A percentile compares a stretch with the other conserved stretches of the same genome.
Conservation (phyloP, 2,113 vertebrate species). For the Syngnathus floridae region DNA sequence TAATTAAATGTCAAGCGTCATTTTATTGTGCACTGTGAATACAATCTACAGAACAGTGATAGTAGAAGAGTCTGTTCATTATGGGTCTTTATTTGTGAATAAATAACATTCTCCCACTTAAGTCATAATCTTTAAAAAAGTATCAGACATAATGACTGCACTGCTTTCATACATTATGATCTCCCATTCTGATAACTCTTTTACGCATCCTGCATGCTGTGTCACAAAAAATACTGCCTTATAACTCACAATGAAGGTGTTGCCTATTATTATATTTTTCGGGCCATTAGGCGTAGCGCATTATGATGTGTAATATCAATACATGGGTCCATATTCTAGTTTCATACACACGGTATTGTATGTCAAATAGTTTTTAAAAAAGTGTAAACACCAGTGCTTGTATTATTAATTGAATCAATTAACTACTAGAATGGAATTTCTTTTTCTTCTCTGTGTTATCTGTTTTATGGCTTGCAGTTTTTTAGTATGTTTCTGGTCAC, state of each 20-base stretch:
- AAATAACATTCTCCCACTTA: not conserved
- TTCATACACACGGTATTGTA: too few species aligned
- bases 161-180: not conserved
- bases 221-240: not conserved
- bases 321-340: too few species aligned
- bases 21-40: not conserved
- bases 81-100: not conserved
- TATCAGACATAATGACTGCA: not conserved
- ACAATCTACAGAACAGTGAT: not conserved
- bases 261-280: not conserved
- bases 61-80: not conserved
- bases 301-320: too few species aligned
- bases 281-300: too few species aligned
- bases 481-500: slow-evolving; percentile 5
- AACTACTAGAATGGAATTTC: not conserved
- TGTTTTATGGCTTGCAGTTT: not conserved
- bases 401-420: not conserved
- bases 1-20: slow-evolving; percentile 1
- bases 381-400: too few species aligned
- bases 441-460: not conserved
- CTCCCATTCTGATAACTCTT: not conserved
- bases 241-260: not conserved
- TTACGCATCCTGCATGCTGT: not conserved
- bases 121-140: not conserved
- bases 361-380: too few species aligned